A percentile compares a stretch with the other conserved stretches of the same genome.
These are phyloP conservation scores for Eudemis profundana DNA, from an alignment of 2,888 invertebrate species.

Conservation along the genomic window DNA sequence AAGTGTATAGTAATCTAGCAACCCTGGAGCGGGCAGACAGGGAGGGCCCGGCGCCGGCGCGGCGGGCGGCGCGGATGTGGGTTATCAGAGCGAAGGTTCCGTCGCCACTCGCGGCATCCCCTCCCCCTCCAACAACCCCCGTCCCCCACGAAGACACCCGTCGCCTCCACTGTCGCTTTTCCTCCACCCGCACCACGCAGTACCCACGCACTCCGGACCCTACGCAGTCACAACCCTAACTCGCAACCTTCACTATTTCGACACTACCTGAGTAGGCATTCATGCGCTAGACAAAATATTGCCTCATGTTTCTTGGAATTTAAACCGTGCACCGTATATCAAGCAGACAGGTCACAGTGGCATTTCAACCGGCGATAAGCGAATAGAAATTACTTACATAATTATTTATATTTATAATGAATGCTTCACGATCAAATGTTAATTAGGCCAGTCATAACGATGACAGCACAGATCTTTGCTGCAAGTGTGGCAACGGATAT, in stretches of 20 bases:
- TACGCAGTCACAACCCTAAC: constrained; percentile 6
- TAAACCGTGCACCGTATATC: constrained; percentile 63
- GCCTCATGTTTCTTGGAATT: constrained; percentile 66
- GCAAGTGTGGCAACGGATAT: constrained; percentile 34
- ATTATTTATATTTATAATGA: constrained; percentile 38
- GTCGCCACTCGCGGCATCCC: constrained; percentile 54
- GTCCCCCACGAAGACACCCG: constrained; percentile 51
- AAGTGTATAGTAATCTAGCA: constrained; percentile 11
- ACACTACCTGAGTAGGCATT: constrained; percentile 45
- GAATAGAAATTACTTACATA: constrained; percentile 56
- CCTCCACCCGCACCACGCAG: constrained; percentile 14
- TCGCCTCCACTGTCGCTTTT: constrained; percentile 50
- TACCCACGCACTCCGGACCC: constrained; percentile 1
- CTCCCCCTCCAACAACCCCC: constrained; percentile 54
- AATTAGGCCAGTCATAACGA: constrained; percentile 64
- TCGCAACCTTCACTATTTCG: constrained; percentile 30
- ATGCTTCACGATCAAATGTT: constrained; percentile 54
- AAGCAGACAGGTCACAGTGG: constrained; percentile 70
- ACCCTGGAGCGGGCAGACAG: constrained; percentile 46
- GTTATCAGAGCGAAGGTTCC: constrained; percentile 75
- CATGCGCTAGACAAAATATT: constrained; percentile 63
- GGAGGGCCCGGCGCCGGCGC: constrained; percentile 54
- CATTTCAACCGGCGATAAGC: constrained; percentile 68
- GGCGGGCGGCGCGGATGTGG: constrained; percentile 63
- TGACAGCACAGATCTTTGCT: constrained; percentile 23